These are phyloP conservation scores for Atopsyche davidsoni DNA, from an alignment of 1,140 invertebrate genomes.

Conservation along the genomic window DNA sequence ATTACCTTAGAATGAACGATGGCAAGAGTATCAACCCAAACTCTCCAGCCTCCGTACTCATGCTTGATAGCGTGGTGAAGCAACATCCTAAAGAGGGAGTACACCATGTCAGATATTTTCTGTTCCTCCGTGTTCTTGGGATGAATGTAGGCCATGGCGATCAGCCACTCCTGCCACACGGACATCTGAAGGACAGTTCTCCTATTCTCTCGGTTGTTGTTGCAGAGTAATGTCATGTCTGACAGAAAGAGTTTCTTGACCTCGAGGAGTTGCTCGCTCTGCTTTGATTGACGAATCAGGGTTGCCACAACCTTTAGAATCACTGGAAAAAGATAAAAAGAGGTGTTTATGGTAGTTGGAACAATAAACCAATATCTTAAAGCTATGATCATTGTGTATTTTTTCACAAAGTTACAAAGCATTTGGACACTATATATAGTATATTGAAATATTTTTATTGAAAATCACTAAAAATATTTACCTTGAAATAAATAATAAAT, in stretches of 20 bases:
- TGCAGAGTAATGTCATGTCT: conserved; percentile 95
- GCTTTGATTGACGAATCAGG: conserved; percentile 92
- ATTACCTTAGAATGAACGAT: conserved; percentile 98
- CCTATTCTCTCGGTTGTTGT: conserved; percentile 95
- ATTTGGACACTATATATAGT: too few species aligned
- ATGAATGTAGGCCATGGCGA: conserved; percentile 97
- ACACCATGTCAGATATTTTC: conserved; percentile 97
- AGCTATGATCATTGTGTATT: too few species aligned
- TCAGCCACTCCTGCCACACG: conserved; percentile 99
- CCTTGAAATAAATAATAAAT: background rate
- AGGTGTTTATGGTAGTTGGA: too few species aligned
- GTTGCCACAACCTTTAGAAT: conserved; percentile 98
- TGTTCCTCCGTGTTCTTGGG: conserved; percentile 92
- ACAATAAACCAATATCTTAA: too few species aligned
- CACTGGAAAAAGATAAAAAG: conserved; percentile 59
- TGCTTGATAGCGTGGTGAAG: conserved; percentile 98
- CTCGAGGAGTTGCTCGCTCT: conserved; percentile 82
- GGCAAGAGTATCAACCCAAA: conserved; percentile 98
- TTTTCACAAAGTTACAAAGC: too few species aligned
- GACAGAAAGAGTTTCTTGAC: conserved; percentile 96
- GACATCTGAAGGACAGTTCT: conserved; percentile 98
- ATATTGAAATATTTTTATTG: too few species aligned
- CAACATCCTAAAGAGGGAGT: conserved; percentile 91
- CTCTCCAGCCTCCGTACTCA: conserved; percentile 99
- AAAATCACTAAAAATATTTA: background rate